Base-by-base conservation (phyloP, 2,888 invertebrate genomes). In the Lasius platythorax region DNA sequence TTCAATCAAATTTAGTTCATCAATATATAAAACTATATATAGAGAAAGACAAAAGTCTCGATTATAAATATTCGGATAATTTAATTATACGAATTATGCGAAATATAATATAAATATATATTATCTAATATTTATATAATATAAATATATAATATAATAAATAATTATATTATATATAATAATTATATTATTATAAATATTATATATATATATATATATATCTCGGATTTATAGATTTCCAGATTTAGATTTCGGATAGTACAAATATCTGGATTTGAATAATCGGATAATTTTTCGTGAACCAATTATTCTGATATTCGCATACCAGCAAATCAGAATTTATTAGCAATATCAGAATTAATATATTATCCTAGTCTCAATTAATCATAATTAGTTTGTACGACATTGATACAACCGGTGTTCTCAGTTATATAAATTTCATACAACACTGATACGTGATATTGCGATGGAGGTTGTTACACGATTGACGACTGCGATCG, bases 401-500 rank as follows among this genome's bases (percentile, higher is more conserved):
- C 23, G 37, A 66, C 50, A n/a, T 50, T n/a, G 53, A 53, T n/a
- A 53, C 8, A 53, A 53, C 1, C 12, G 23, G 9, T 76, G 9
- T 76, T 28, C 56, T 56, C 40, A n/a, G n/a, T 53, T 53, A n/a
- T 30, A 40, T 28, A 28, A 40, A 68, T 28, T 56, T 4, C 30
- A n/a, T 53, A n/a, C 28, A 37, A 56, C 30, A 37, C 30, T 15
- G 46, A 30, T 78, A 37, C 5, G 5, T 37, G 37, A 37, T 37
- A 40, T 30, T 53, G 6, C 37, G 28, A 61, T 28, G 18, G 46
- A 37, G 73, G 50, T 81, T 61, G 58, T 72, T 18, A 50, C 33
- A 61, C 46, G 43, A 46, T 72, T 28, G 23, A 68, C n/a, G 46
- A 81, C 40, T 73, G 74, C 79, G 74, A 61, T 73, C 74, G 56